These are phyloP conservation scores for Chromis chromis DNA, from an alignment of 2,797 vertebrate species.

Conservation along the genomic window DNA sequence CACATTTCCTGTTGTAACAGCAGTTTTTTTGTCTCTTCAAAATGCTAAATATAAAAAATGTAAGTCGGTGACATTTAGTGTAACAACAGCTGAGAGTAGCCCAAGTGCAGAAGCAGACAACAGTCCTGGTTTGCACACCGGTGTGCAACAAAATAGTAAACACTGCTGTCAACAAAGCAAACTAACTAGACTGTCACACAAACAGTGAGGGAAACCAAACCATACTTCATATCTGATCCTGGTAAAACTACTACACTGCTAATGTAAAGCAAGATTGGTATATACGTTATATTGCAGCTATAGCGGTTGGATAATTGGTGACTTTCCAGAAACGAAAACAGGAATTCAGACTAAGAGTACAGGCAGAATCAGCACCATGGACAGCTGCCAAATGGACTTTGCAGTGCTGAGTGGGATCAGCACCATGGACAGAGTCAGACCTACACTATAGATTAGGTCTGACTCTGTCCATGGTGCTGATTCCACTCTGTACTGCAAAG, in stretches of 20 bases:
- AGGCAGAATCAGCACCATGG: constrained; percentile 23
- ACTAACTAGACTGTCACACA: constrained; percentile 12
- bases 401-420: not conserved
- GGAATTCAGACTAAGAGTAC: not conserved
- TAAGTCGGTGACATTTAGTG: not conserved
- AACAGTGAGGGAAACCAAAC: constrained; percentile 30
- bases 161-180: constrained; percentile 13
- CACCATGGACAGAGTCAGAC: constrained; percentile 23
- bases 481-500: too few species aligned
- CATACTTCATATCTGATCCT: not conserved
- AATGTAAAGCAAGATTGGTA: constrained; percentile 18
- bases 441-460: not conserved
- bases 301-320: constrained; percentile 11
- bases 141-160: constrained; percentile 22
- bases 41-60: not conserved
- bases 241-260: not conserved
- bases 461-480: too few species aligned
- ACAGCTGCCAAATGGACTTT: not conserved
- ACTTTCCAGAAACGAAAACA: not conserved
- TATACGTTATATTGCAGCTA: not conserved
- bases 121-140: constrained; percentile 7
- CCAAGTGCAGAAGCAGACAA: not conserved
- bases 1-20: constrained; percentile 2
- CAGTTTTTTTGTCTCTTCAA: not conserved
- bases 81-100: not conserved